Base-by-base conservation (phyloP, 2,113 vertebrate species). In the Callorhinus ursinus region DNA sequence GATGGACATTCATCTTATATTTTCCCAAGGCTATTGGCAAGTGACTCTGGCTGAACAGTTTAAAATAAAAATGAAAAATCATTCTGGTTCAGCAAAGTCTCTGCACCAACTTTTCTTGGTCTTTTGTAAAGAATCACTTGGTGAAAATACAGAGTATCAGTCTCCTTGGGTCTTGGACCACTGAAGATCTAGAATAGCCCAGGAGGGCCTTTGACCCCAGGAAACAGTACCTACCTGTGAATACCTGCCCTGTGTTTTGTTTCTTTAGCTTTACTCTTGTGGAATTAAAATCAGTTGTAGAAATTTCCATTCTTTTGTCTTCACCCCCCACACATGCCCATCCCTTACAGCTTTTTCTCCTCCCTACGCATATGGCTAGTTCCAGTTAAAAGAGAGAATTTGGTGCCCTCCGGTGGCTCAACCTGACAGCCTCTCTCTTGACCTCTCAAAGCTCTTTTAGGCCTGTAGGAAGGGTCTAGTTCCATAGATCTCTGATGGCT, bases 41-140 rank as follows among this genome's bases (percentile, higher is more conserved):
- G 33, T 97, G 55, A 97, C 76, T 97, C 84, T 92, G 94, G 49
- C 84, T 97, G 97, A 98, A 80, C 55, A 94, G 67, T 89, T 97
- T 96, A 91, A 98, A 98, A 98, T 55, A 71, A 97, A 84, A 46
- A 49, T 98, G 92, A 97, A 98, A 98, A 98, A 98, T 97, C 7
- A 67, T 76, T 95, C 79, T 71, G 89, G 46, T 86, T 95, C 55
- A 97, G 28, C 46, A 63, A 98, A 95, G 96, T 49, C 42, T 90
- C 74, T 84, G 63, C 14, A 94, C 69, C 22, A 93, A 51, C 92
- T 96, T 93, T 98, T 90, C 71, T 96, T 97, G 91, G 22, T 98
- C 74, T 97, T 92, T 93, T 95, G 72, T 91, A 55, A 96, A 93
- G 80, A 80, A 88, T 88, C 95, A 57, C 7, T 1, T 93, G 90